A percentile compares a stretch with the other conserved stretches of the same genome.
Evolutionary conservation across 2,113 vertebrate genomes (phyloP).

Genomic region (Labeo rohita): DNA sequence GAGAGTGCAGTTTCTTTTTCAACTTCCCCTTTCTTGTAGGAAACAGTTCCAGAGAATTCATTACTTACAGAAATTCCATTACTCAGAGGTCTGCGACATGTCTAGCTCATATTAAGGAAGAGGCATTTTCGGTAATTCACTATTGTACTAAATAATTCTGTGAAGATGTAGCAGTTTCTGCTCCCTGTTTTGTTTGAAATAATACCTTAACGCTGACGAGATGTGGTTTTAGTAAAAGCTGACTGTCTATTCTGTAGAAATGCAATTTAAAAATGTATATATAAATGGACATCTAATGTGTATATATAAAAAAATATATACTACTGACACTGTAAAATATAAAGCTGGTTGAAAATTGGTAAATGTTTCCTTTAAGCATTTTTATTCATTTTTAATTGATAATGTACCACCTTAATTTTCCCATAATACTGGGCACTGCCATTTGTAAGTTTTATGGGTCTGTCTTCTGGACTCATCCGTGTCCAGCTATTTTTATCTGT

Average conservation of each 20-base stretch:
- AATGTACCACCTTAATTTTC: too few species aligned
- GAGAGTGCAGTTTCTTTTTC: background rate
- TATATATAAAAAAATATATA: too few species aligned
- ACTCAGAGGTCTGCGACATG: background rate
- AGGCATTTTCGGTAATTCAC: background rate
- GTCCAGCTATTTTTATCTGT: too few species aligned
- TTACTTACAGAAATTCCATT: background rate
- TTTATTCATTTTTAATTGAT: background rate
- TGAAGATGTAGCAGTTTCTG: background rate
- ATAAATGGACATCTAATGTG: too few species aligned
- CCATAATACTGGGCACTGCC: too few species aligned
- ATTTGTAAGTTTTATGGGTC: too few species aligned
- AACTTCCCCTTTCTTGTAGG: background rate
- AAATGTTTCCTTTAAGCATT: too few species aligned
- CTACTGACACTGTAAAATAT: too few species aligned
- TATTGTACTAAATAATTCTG: background rate
- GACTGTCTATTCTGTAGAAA: background rate
- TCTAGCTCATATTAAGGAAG: background rate
- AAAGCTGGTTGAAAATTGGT: too few species aligned
- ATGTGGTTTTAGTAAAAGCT: too few species aligned
- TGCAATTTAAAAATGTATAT: background rate
- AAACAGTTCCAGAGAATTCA: background rate
- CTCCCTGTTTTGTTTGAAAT: background rate
- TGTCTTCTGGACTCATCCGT: too few species aligned
- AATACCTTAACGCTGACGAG: too few species aligned